Conservation (phyloP, 2,113 vertebrate genomes). For the Psilopogon haemacephalus region DNA sequence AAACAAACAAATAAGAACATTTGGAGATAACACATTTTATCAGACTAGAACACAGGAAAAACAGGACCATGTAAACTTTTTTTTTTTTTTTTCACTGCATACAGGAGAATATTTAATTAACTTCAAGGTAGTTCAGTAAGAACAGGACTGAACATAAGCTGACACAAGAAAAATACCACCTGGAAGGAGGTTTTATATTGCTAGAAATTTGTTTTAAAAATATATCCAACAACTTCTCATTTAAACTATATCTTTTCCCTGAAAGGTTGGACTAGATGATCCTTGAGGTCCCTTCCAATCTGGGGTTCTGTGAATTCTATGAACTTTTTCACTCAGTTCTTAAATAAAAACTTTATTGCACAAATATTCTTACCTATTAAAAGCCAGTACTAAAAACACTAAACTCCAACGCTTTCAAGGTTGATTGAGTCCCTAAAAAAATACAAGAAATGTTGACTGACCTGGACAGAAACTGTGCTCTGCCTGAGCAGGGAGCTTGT, state of each 20-base stretch:
- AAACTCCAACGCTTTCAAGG: neutral
- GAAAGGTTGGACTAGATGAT: too few species aligned
- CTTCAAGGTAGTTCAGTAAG: neutral
- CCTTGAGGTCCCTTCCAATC: too few species aligned
- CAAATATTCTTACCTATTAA: neutral
- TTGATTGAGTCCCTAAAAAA: neutral
- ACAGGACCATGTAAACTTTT: neutral
- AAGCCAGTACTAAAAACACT: neutral
- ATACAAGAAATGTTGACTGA: conserved; percentile 62
- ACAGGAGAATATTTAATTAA: neutral
- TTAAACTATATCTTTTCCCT: too few species aligned
- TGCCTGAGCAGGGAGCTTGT: neutral
- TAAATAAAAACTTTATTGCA: neutral
- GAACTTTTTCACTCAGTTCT: neutral
- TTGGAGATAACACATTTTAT: neutral
- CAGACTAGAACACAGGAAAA: neutral
- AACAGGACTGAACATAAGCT: neutral
- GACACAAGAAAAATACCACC: neutral
- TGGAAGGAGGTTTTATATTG: neutral
- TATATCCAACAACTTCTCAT: neutral
- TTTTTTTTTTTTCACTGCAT: neutral
- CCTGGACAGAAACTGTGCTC: conserved; percentile 59
- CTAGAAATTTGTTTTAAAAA: neutral
- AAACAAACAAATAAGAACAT: neutral
- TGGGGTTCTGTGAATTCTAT: too few species aligned